Percentiles rank a stretch among this genome's conserved stretches.
phyloP scores from a whole-genome alignment of 2,888 invertebrate genomes.

The Dimorphilus gyrociliatus region DNA sequence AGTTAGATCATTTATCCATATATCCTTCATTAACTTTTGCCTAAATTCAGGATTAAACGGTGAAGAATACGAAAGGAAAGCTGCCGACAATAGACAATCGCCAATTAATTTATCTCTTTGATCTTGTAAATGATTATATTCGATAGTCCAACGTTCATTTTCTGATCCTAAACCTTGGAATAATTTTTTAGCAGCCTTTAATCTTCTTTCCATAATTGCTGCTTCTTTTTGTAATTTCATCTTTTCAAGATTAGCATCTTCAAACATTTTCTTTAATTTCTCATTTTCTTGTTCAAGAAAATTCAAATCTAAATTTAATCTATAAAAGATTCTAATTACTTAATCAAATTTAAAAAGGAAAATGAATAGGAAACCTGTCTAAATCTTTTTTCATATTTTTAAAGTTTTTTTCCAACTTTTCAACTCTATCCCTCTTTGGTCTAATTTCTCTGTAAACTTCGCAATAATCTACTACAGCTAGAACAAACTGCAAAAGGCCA shows the following conservation, averaged over 20 bases:
- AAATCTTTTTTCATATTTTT: constrained; percentile 6
- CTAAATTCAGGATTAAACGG: constrained; percentile 8
- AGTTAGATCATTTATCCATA: constrained; percentile 2
- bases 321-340: too few relatives aligned
- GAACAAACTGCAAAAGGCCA: constrained; percentile 59
- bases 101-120: constrained; percentile 6
- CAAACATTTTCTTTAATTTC: constrained; percentile 4
- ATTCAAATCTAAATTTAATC: constrained; percentile 4
- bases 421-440: constrained; percentile 7
- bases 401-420: constrained; percentile 6
- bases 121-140: constrained; percentile 4
- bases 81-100: constrained; percentile 7
- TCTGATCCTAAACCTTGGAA: constrained; percentile 8
- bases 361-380: constrained; percentile 6
- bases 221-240: constrained; percentile 5
- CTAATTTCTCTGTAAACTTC: constrained; percentile 55
- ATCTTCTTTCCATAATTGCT: constrained; percentile 6
- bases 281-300: constrained; percentile 6
- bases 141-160: constrained; percentile 7
- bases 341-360: too few relatives aligned
- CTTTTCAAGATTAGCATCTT: constrained; percentile 5
- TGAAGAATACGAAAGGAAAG: constrained; percentile 7
- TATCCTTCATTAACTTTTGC: constrained; percentile 4
- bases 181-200: constrained; percentile 5
- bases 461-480: constrained; percentile 63